A percentile compares a stretch with the other conserved stretches of the same genome.
These are phyloP conservation scores for Archips crataeganus DNA, from an alignment of 2,888 invertebrate species.

Conservation along the genomic window DNA sequence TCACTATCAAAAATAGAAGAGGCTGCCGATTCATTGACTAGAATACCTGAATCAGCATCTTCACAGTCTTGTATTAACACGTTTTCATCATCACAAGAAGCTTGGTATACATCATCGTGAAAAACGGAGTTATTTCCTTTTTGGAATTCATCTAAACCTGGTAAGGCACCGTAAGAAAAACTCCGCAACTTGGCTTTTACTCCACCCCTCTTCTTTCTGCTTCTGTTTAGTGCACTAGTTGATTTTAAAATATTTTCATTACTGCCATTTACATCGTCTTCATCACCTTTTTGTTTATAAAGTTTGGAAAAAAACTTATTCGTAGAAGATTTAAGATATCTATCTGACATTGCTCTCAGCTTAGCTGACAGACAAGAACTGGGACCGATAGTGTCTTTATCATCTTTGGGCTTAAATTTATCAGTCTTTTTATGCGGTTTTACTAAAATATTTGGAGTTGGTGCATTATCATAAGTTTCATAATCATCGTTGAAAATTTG, in stretches of 20 bases:
- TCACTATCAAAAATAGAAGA: constrained; percentile 88
- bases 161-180: constrained; percentile 91
- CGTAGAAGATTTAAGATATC: constrained; percentile 89
- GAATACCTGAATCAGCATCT: constrained; percentile 91
- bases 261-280: constrained; percentile 59
- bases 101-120: constrained; percentile 85
- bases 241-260: constrained; percentile 69
- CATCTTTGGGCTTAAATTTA: constrained; percentile 76
- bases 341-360: constrained; percentile 90
- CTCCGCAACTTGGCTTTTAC: constrained; percentile 87
- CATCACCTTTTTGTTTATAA: constrained; percentile 82
- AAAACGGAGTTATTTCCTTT: constrained; percentile 87
- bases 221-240: constrained; percentile 64
- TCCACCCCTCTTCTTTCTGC: constrained; percentile 74
- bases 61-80: constrained; percentile 87
- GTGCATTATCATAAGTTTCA: constrained; percentile 67
- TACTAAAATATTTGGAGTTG: constrained; percentile 54
- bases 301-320: constrained; percentile 89
- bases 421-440: constrained; percentile 82
- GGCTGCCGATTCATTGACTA: constrained; percentile 90
- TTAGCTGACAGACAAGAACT: constrained; percentile 89
- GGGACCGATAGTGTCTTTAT: constrained; percentile 80
- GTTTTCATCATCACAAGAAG: constrained; percentile 83
- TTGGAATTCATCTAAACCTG: constrained; percentile 90
- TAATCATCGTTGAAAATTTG: constrained; percentile 84